phyloP scores from a whole-genome alignment of 1,140 invertebrate genomes.

The Arion vulgaris region DNA sequence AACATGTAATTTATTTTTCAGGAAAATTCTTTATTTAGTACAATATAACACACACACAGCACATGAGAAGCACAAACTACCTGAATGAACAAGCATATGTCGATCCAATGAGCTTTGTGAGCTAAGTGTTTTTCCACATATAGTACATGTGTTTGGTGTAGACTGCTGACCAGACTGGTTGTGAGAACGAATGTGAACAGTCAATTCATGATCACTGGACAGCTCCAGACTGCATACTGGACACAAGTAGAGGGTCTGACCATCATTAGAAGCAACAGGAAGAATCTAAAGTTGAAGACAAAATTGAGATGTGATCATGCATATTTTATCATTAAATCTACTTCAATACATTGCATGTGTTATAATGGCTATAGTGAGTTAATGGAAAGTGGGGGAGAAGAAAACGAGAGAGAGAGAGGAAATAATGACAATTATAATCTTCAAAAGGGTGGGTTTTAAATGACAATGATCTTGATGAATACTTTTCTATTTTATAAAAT shows the following conservation, averaged over 20 bases:
- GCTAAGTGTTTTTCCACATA: slow-evolving; percentile 78
- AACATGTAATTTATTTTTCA: too few relatives aligned
- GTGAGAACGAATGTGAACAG: slow-evolving; percentile 78
- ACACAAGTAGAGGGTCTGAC: slow-evolving; percentile 76
- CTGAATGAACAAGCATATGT: slow-evolving; percentile 72
- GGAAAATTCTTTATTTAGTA: too few relatives aligned
- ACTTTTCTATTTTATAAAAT: too few relatives aligned
- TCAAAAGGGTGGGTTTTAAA: too few relatives aligned
- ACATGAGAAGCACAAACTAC: slow-evolving; percentile 48
- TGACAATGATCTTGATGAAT: too few relatives aligned
- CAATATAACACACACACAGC: too few relatives aligned
- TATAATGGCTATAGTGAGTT: too few relatives aligned
- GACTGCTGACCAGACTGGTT: slow-evolving; percentile 54
- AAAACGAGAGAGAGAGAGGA: background rate
- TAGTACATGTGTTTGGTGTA: slow-evolving; percentile 72
- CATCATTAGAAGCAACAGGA: slow-evolving; percentile 56
- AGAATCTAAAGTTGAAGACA: slow-evolving; percentile 61
- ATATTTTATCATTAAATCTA: too few relatives aligned
- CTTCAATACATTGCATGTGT: too few relatives aligned
- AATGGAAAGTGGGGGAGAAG: too few relatives aligned
- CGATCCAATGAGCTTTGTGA: slow-evolving; percentile 80
- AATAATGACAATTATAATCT: too few relatives aligned
- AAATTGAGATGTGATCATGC: too few relatives aligned
- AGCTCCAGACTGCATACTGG: slow-evolving; percentile 79
- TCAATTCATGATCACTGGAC: slow-evolving; percentile 79